Percentiles rank a stretch among this genome's conserved stretches.
Evolutionary conservation across 2,888 invertebrate genomes (phyloP).

Genomic region (Stenichneumon culpator): DNA sequence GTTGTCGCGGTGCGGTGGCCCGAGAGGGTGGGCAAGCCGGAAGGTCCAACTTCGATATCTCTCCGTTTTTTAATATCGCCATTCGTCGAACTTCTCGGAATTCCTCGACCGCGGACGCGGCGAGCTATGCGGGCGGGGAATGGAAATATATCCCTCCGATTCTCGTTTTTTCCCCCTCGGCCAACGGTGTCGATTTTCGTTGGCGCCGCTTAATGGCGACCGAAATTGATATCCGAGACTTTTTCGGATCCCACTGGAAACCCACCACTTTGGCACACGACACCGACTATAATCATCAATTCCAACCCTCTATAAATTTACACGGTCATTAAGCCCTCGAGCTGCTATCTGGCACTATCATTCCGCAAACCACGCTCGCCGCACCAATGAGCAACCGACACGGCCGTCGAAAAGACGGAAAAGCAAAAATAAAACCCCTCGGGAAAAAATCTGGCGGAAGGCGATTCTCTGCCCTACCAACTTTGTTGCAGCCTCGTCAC

Average conservation of each 20-base stretch:
- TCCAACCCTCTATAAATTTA: neutral
- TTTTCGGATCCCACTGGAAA: neutral
- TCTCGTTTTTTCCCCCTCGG: neutral
- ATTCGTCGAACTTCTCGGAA: constrained; percentile 59
- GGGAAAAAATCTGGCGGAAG: constrained; percentile 40
- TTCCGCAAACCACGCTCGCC: constrained; percentile 6
- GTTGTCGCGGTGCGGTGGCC: constrained; percentile 44
- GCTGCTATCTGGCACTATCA: neutral
- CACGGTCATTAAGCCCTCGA: constrained; percentile 13
- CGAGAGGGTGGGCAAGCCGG: constrained; percentile 16
- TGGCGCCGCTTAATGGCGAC: neutral
- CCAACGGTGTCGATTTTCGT: constrained; percentile 17
- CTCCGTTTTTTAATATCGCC: constrained; percentile 50
- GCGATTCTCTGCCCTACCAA: neutral
- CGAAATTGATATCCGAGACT: constrained; percentile 14
- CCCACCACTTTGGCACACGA: constrained; percentile 22
- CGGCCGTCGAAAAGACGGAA: neutral
- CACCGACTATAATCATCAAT: constrained; percentile 20
- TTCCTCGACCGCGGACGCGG: constrained; percentile 38
- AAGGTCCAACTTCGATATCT: constrained; percentile 50
- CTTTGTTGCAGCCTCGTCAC: constrained; percentile 62
- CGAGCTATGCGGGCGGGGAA: constrained; percentile 7
- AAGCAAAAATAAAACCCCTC: constrained; percentile 10
- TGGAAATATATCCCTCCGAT: constrained; percentile 30
- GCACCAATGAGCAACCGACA: neutral